Evolutionary conservation across 2,797 vertebrate genomes (phyloP).

Genomic region (Scolopax rusticola): DNA sequence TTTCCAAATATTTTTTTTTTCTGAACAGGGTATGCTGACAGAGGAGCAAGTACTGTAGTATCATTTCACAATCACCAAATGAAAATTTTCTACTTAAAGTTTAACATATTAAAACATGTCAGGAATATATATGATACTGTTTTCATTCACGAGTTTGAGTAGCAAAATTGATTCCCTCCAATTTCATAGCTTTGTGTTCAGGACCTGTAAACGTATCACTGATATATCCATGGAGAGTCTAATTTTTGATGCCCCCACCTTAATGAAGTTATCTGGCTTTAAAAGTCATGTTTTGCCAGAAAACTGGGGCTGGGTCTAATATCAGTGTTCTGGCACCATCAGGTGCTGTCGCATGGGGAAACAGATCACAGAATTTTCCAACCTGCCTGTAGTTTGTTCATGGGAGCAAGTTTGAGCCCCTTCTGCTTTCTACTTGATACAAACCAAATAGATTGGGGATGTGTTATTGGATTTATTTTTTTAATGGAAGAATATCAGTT

Average conservation of each 20-base stretch:
- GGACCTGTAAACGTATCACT: not conserved
- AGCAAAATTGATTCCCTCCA: not conserved
- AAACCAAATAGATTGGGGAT: not conserved
- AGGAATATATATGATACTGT: not conserved
- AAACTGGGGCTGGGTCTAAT: not conserved
- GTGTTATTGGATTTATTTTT: not conserved
- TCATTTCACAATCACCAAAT: not conserved
- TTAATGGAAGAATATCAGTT: not conserved
- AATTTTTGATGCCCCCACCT: not conserved
- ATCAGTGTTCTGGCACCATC: not conserved
- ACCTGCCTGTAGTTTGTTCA: not conserved
- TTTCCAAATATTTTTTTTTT: not conserved
- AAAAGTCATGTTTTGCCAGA: not conserved
- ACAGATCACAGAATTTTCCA: not conserved
- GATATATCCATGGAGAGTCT: not conserved
- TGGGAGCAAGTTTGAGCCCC: not conserved
- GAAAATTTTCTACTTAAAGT: not conserved
- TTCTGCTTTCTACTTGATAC: not conserved
- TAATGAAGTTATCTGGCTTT: not conserved
- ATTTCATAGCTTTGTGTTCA: slow-evolving; percentile 8
- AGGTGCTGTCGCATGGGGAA: not conserved
- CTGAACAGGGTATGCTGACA: not conserved
- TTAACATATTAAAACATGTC: not conserved
- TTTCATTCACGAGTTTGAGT: not conserved
- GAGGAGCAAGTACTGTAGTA: not conserved